Conservation (phyloP, 1,140 invertebrate species). For the Drosophila teissieri region DNA sequence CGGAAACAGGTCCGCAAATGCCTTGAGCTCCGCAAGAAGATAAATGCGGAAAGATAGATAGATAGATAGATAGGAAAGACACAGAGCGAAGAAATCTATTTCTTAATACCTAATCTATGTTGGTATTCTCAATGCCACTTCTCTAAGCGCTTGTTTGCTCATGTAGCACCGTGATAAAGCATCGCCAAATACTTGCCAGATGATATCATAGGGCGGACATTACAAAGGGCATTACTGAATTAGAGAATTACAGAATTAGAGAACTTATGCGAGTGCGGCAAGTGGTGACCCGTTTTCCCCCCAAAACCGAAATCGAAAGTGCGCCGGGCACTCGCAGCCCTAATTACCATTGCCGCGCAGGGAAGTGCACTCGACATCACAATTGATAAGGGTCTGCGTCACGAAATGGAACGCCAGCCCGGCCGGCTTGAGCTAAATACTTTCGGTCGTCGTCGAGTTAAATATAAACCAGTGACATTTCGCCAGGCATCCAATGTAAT, state of each 20-base stretch:
- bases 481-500: slow-evolving; percentile 42
- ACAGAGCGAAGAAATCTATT: slow-evolving; percentile 28
- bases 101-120: slow-evolving; percentile 46
- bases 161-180: slow-evolving; percentile 46
- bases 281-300: slow-evolving; percentile 64
- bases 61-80: too few relatives aligned
- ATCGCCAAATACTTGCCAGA: slow-evolving; percentile 64
- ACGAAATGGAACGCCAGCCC: slow-evolving; percentile 17
- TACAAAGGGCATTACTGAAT: slow-evolving; percentile 29
- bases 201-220: slow-evolving; percentile 73
- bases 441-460: slow-evolving; percentile 35
- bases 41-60: slow-evolving; percentile 49
- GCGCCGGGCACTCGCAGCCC: slow-evolving; percentile 25
- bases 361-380: slow-evolving; percentile 47
- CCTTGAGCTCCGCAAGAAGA: slow-evolving; percentile 54
- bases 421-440: slow-evolving; percentile 61
- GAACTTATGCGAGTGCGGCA: slow-evolving; percentile 15
- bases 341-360: slow-evolving; percentile 47
- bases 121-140: slow-evolving; percentile 53
- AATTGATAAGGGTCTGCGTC: slow-evolving; percentile 55
- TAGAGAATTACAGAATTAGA: slow-evolving; percentile 43
- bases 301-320: slow-evolving; percentile 73
- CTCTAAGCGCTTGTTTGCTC: slow-evolving; percentile 23
- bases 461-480: slow-evolving; percentile 66
- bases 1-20: slow-evolving; percentile 43